Base-by-base conservation (phyloP, 2,797 vertebrate species). In the Hemibagrus guttatus region DNA sequence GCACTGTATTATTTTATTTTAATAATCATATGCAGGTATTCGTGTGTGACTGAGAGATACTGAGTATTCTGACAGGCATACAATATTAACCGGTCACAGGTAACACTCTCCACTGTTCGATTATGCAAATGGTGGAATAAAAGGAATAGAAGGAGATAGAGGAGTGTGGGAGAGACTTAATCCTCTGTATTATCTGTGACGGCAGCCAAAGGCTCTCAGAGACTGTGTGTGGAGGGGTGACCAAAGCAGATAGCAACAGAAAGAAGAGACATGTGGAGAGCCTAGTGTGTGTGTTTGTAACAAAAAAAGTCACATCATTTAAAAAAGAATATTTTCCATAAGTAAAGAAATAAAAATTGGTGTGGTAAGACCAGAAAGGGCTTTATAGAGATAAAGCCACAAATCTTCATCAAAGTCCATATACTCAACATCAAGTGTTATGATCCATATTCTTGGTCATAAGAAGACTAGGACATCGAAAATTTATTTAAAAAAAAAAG, bases 101-200 rank as follows among this genome's bases (percentile, higher is more conserved):
- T 82, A 81, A 85, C 23, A 28, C 46, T 78, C 59, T 78, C 23
- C 13, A 54, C 35, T 86, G 58, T 66, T 75, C 69, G 68, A 85
- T 85, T 88, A 82, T 81, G 78, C 76, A 88, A 88, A 85, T 82
- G 31, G 2, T 42, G 63, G 82, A 86, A 81, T 66, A 68, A 86
- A 74, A 74, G 31, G 26, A 63, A 83, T 39, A 83, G 83, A 68
- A 78, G 74, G 54, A 69, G 87, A 85, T 82, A 74, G 69, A 83
- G 80, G n/a, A 46, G 23, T 69, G 80, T 78, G 80, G 71, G 39
- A 63, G 84, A 86, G 84, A 74, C 76, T 39, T 84, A 85, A 87
- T 84, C 66, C 58, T 69, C 21, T 1, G 68, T 26, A 75, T 88
- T 85, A 88, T 85, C 87, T 87, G 83, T 85, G 76, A 74, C 66